Conservation (phyloP, 2,888 invertebrate genomes). For the Apotomis turbidana region DNA sequence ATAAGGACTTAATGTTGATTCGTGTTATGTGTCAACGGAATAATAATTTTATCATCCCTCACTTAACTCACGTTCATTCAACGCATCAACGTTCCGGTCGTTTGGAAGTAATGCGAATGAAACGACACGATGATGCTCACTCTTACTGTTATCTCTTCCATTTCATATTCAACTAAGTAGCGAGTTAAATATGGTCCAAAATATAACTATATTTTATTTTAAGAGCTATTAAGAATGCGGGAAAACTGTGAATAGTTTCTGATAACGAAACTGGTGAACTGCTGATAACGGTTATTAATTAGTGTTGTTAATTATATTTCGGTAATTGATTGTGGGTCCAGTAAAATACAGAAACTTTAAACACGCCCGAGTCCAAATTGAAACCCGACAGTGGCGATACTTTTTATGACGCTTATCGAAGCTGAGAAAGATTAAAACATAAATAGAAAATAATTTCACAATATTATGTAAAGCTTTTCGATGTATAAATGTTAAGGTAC, state of each 20-base stretch:
- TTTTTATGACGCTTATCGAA: too few relatives aligned
- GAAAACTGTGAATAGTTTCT: constrained; percentile 21
- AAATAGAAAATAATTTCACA: too few relatives aligned
- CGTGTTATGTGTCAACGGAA: not conserved
- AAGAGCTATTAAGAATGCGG: constrained; percentile 16
- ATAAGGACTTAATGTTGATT: too few relatives aligned
- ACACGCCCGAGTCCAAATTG: too few relatives aligned
- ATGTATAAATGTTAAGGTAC: too few relatives aligned
- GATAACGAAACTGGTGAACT: constrained; percentile 21
- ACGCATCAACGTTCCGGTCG: not conserved
- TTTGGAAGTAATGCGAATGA: constrained; percentile 5
- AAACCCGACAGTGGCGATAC: too few relatives aligned
- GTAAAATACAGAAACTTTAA: too few relatives aligned
- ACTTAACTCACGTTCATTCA: too few relatives aligned
- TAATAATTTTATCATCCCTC: not conserved
- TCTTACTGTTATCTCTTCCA: not conserved
- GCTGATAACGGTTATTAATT: constrained; percentile 22
- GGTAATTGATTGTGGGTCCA: not conserved
- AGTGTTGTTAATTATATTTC: constrained; percentile 23
- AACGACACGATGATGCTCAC: not conserved
- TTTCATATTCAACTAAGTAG: not conserved
- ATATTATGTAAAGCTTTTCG: too few relatives aligned
- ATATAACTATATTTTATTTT: constrained; percentile 1
- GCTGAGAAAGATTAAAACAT: too few relatives aligned
- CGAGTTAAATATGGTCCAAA: not conserved